Base-by-base conservation (phyloP, 2,888 invertebrate genomes). In the Dendrolimus pini region DNA sequence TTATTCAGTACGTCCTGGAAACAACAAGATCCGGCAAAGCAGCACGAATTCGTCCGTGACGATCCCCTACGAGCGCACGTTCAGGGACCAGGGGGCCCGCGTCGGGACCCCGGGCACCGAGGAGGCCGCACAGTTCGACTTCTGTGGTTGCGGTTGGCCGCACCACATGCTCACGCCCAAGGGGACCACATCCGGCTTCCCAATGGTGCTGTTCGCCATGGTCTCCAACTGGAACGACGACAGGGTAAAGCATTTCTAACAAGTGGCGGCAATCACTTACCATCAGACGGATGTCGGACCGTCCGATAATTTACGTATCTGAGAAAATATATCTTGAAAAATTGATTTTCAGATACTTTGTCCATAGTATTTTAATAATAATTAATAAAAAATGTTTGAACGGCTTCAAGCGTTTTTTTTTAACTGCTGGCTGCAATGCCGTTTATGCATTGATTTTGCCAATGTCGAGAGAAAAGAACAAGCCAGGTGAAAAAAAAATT, bases 111-210 rank as follows among this genome's bases (percentile, higher is more conserved):
- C 83, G 0, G 80, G 89, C n/a, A 77, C 91, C 0, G 87, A 83
- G 0, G 82, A 88, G 2, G 82, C 92, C 0, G 85, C 85, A 0
- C 88, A 91, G 65, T 95, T 95, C 85, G 94, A 95, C 84, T 96
- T 95, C 92, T 97, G 97, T 85, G 96, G 96, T 61, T 97, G 97
- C 71, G 96, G 96, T 56, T 96, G 96, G 96, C 96, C 96, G 0
- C 94, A 96, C 61, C 96, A 96, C 80, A 92, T 96, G 93, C 91
- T 96, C 7, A 66, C 96, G 52, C 95, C 96, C 0, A 95, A 93
- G 81, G 96, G 96, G 6, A 93, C 80, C 7, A 72, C 90, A 0
- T 88, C 92, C 60, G 96, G 96, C 0, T 93, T 92, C 81, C 82
- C 89, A 0, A 93, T 94, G 72, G 93, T 95, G 65, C 83, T 96